Evolutionary conservation across 2,888 invertebrate species (phyloP).

Genomic region (Callyntrura guangdongensis): DNA sequence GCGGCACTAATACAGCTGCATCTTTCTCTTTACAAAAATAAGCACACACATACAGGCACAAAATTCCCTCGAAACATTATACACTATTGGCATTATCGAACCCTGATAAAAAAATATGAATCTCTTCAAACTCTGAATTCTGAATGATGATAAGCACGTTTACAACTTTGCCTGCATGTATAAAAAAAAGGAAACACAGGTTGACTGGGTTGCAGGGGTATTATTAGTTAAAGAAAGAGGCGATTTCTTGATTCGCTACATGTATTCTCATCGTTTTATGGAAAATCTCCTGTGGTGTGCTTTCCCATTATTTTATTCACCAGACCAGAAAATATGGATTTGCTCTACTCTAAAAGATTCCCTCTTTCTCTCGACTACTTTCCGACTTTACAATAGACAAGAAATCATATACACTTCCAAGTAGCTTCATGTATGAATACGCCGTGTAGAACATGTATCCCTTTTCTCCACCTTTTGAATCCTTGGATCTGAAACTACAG

Average conservation of each 20-base stretch:
- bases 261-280: slow-evolving; percentile 73
- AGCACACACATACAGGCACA: not conserved
- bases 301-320: slow-evolving; percentile 83
- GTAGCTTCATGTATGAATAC: not conserved
- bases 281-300: slow-evolving; percentile 82
- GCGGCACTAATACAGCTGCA: not conserved
- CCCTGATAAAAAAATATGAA: slow-evolving; percentile 52
- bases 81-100: slow-evolving; percentile 67
- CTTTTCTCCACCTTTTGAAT: slow-evolving; percentile 36
- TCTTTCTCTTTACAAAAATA: not conserved
- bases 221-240: slow-evolving; percentile 29
- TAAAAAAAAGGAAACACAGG: slow-evolving; percentile 30
- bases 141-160: slow-evolving; percentile 15
- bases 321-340: slow-evolving; percentile 83
- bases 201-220: not conserved
- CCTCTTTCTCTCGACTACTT: slow-evolving; percentile 4
- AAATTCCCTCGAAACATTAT: not conserved
- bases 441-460: slow-evolving; percentile 15
- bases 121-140: slow-evolving; percentile 2
- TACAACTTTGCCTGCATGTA: slow-evolving; percentile 21
- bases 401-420: not conserved
- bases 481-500: not conserved
- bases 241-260: slow-evolving; percentile 66
- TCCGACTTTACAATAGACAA: slow-evolving; percentile 1
- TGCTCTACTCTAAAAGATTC: slow-evolving; percentile 79